Percentiles rank a stretch among this genome's conserved stretches.
Evolutionary conservation across 2,888 invertebrate species (phyloP).

Genomic region (Tenthredo livida): DNA sequence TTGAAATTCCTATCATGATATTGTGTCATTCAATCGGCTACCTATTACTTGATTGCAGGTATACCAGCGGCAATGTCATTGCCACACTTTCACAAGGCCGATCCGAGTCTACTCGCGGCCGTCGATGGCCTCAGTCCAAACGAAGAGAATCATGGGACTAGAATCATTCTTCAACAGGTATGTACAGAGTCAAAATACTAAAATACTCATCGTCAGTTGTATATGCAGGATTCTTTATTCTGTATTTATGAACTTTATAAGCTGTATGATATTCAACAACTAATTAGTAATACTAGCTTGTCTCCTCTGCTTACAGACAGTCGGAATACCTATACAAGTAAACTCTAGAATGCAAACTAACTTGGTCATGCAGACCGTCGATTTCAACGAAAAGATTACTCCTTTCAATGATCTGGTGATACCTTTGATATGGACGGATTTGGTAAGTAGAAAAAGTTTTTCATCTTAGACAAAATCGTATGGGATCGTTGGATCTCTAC

Average conservation of each 20-base stretch:
- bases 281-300: background rate
- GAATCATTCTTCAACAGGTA: slow-evolving; percentile 75
- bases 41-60: slow-evolving; percentile 64
- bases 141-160: slow-evolving; percentile 70
- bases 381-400: slow-evolving; percentile 82
- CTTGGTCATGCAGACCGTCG: slow-evolving; percentile 83
- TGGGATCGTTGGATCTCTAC: background rate
- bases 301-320: slow-evolving; percentile 75
- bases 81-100: slow-evolving; percentile 77
- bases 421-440: slow-evolving; percentile 87
- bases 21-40: slow-evolving; percentile 11
- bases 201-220: slow-evolving; percentile 6
- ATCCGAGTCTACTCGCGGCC: slow-evolving; percentile 71
- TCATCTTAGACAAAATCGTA: background rate
- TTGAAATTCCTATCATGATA: background rate
- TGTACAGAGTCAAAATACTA: slow-evolving; percentile 53
- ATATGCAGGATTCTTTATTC: background rate
- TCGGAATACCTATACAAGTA: slow-evolving; percentile 85
- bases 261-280: background rate
- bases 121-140: slow-evolving; percentile 76
- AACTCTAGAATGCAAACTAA: slow-evolving; percentile 87
- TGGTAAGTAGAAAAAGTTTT: slow-evolving; percentile 79
- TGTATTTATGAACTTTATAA: background rate
- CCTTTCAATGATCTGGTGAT: slow-evolving; percentile 84
- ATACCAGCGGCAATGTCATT: slow-evolving; percentile 77